These are phyloP conservation scores for Amblyopsis rosae DNA, from an alignment of 2,113 vertebrate species.

Conservation along the genomic window DNA sequence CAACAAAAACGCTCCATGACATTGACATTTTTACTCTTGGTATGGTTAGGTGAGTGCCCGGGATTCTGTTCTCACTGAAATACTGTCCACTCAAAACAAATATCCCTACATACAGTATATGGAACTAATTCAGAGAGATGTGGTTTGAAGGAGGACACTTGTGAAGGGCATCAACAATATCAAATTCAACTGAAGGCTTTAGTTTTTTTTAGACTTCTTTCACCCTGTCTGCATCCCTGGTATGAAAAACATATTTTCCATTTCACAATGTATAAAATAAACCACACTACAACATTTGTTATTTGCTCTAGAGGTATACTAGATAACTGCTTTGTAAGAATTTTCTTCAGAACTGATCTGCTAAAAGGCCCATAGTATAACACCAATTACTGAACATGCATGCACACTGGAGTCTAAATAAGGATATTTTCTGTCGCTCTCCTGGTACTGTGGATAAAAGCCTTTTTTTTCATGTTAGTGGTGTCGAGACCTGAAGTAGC, in stretches of 20 bases:
- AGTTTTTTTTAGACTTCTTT: conserved; percentile 13
- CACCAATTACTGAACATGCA: conserved; percentile 20
- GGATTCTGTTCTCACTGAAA: no score
- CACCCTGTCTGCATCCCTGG: conserved; percentile 4
- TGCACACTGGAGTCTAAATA: background rate
- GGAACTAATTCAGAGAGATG: conserved; percentile 10
- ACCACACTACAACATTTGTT: conserved; percentile 31
- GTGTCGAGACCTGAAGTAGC: no score
- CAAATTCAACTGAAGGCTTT: background rate
- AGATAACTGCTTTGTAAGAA: conserved; percentile 26
- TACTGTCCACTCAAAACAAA: no score
- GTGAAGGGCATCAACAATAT: conserved; percentile 35
- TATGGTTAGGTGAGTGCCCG: no score
- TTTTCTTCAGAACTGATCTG: conserved; percentile 30
- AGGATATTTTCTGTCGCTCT: no score
- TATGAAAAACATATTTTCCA: background rate
- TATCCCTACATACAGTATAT: no score
- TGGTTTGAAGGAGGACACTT: no score
- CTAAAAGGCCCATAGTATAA: conserved; percentile 1
- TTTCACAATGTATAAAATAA: conserved; percentile 21
- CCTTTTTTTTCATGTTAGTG: no score
- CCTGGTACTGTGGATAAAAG: no score
- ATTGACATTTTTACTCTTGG: conserved; percentile 31
- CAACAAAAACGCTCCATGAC: no score
- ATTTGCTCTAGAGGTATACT: conserved; percentile 22